Conservation (phyloP, 1,140 invertebrate genomes). For the Drosophila pseudoobscura region DNA sequence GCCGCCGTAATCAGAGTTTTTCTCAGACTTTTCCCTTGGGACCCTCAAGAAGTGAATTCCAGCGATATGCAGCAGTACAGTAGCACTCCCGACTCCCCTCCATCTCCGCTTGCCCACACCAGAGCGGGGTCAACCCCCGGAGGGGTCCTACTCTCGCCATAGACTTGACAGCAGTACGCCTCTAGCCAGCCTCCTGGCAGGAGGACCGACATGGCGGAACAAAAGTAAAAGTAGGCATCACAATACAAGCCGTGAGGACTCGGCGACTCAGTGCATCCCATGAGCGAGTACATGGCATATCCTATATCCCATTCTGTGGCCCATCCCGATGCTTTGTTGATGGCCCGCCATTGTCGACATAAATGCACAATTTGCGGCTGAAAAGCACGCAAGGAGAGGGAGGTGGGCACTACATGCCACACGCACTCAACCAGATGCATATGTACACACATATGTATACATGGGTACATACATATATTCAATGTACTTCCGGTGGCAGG, state of each 20-base stretch:
- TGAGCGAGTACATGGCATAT: slow-evolving; percentile 16
- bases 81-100: too few species aligned
- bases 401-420: slow-evolving; percentile 23
- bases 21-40: too few species aligned
- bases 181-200: slow-evolving; percentile 24
- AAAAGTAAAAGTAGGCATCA: slow-evolving; percentile 62
- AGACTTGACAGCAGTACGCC: slow-evolving; percentile 57
- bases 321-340: slow-evolving; percentile 46
- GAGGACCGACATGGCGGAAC: slow-evolving; percentile 31
- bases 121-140: background rate
- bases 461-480: slow-evolving; percentile 27
- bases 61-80: too few species aligned
- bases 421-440: slow-evolving; percentile 21
- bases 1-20: too few species aligned
- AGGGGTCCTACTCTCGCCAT: slow-evolving; percentile 3
- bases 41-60: too few species aligned
- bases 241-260: slow-evolving; percentile 18
- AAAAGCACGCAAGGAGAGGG: slow-evolving; percentile 56
- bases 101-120: too few species aligned
- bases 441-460: slow-evolving; percentile 14
- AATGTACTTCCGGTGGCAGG: slow-evolving; percentile 80
- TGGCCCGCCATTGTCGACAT: slow-evolving; percentile 69
- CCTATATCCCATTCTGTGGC: slow-evolving; percentile 31
- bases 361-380: slow-evolving; percentile 79
- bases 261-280: slow-evolving; percentile 24